Conservation (phyloP, 1,140 invertebrate species). For the Sminthurides bifidus region DNA sequence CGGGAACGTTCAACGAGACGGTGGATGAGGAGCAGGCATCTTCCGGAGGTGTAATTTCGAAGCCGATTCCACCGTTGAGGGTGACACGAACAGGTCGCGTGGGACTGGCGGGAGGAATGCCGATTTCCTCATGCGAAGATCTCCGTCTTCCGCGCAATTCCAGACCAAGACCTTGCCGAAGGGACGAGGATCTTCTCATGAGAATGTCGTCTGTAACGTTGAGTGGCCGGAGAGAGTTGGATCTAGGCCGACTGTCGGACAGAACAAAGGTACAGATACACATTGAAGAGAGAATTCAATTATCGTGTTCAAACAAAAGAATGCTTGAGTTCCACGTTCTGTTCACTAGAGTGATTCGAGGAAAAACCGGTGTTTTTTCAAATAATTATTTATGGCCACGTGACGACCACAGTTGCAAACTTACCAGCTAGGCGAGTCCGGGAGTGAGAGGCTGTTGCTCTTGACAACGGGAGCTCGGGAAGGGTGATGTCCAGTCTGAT, state of each 20-base stretch:
- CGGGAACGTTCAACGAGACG: slow-evolving; percentile 62
- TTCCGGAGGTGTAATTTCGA: slow-evolving; percentile 72
- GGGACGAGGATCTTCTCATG: slow-evolving; percentile 64
- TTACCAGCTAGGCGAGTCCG: slow-evolving; percentile 55
- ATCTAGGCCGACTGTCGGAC: slow-evolving; percentile 49
- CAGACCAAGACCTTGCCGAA: slow-evolving; percentile 56
- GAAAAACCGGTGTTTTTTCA: neutral
- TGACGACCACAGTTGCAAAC: neutral
- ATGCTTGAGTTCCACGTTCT: no score
- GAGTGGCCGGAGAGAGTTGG: slow-evolving; percentile 69
- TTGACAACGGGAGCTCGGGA: slow-evolving; percentile 39
- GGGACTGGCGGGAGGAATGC: slow-evolving; percentile 40
- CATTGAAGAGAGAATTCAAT: neutral
- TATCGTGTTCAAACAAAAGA: neutral
- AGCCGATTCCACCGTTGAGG: slow-evolving; percentile 71
- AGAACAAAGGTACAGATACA: neutral
- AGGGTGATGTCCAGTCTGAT: slow-evolving; percentile 9
- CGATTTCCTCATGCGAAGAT: slow-evolving; percentile 27
- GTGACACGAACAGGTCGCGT: slow-evolving; percentile 52
- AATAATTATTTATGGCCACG: neutral
- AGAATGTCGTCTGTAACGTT: slow-evolving; percentile 57
- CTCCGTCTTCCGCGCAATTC: slow-evolving; percentile 8
- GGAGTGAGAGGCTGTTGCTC: slow-evolving; percentile 73
- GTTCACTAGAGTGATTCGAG: no score
- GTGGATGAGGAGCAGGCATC: slow-evolving; percentile 44